Base-by-base conservation (phyloP, 2,888 invertebrate genomes). In the Nasonovia ribisnigri region DNA sequence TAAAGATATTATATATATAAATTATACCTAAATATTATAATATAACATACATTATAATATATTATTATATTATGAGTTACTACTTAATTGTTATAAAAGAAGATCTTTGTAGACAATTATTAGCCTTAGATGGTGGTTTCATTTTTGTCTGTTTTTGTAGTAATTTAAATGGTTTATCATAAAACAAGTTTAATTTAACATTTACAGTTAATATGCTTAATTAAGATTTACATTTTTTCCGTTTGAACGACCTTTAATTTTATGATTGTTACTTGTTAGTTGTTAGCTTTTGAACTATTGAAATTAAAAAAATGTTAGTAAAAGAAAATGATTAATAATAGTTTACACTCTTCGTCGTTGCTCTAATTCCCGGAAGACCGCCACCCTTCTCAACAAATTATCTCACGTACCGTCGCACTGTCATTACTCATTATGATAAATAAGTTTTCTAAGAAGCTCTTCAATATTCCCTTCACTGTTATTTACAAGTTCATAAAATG, bases 351-450 rank as follows among this genome's bases (percentile, higher is more conserved):
- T 88, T 57, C 57, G 57, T 89, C 89, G 89, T 43, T 57, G 11
- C 57, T 84, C 24, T 29, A 57, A 57, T 89, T 89, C 89, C 89
- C 89, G 29, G 43, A 89, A 57, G 89, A 89, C 89, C 43, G 3
- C 88, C 57, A 89, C 90, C 90, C 90, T 90, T 77, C 46, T 77
- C 36, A 77, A 51, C 67, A 77, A 90, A 90, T 77, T 90, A 90
- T 90, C 90, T 90, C 90, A 90, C 90, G 90, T 90, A 90, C 90
- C 43, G 90, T 57, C n/a, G 89, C 51, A 57, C 89, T 89, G 89
- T 57, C 77, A 77, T 90, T 46, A 77, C 57, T 57, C 77, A 77
- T 90, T 46, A 77, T 90, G 77, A 90, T 90, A 42, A 90, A 90
- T 90, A 90, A 24, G 89, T 43, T 60, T 43, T 60, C 43, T 89